Conservation (phyloP, 2,888 invertebrate species). For the Andricus curvator region DNA sequence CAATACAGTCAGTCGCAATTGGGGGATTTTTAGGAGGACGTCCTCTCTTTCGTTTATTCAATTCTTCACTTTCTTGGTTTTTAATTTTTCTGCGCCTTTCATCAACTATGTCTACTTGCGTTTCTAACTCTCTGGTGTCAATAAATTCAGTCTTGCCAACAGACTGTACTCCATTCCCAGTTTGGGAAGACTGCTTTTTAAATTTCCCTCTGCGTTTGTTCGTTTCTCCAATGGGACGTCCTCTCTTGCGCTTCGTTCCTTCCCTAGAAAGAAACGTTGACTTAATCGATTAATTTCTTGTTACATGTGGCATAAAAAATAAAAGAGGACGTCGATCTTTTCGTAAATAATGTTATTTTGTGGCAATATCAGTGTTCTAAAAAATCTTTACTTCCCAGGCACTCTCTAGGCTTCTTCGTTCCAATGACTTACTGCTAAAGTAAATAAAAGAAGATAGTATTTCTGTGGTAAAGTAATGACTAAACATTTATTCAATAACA, state of each 20-base stretch:
- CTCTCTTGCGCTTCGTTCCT: conserved; percentile 6
- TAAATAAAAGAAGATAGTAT: background rate
- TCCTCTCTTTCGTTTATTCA: background rate
- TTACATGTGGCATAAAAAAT: background rate
- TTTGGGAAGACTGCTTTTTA: background rate
- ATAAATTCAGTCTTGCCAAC: background rate
- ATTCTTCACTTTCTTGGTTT: background rate
- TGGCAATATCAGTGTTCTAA: background rate
- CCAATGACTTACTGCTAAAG: background rate
- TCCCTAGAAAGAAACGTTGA: conserved; percentile 27
- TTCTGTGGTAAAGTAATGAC: background rate
- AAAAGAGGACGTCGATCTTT: background rate
- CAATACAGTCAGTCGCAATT: background rate
- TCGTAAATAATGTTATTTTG: background rate
- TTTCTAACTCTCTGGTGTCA: background rate
- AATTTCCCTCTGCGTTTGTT: conserved; percentile 21
- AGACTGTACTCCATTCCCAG: background rate
- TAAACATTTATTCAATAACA: background rate
- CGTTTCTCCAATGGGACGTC: background rate
- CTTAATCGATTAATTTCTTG: conserved; percentile 27
- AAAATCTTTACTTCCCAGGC: background rate
- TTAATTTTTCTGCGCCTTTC: background rate
- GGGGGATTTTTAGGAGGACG: background rate
- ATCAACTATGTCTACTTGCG: background rate
- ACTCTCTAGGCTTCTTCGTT: background rate